phyloP scores from a whole-genome alignment of 2,113 vertebrate genomes.

The Gracilinanus agilis region DNA sequence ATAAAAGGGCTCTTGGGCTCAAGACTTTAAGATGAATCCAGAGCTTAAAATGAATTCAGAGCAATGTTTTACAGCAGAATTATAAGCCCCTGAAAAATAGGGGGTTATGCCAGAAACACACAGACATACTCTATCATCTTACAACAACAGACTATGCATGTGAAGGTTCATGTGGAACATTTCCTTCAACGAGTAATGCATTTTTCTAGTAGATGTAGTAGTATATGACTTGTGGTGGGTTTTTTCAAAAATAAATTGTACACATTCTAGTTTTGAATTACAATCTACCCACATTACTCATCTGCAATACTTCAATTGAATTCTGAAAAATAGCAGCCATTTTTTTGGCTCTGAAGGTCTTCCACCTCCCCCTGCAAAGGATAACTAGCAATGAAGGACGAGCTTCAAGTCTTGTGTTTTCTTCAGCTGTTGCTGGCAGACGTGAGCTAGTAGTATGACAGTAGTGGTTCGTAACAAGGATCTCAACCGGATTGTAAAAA shows the following conservation, averaged over 20 bases:
- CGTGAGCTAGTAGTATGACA: constrained; percentile 65
- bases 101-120: constrained; percentile 78
- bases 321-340: constrained; percentile 44
- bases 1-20: constrained; percentile 79
- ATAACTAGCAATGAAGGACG: constrained; percentile 67
- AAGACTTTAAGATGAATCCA: constrained; percentile 64
- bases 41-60: constrained; percentile 69
- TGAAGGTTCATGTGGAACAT: constrained; percentile 67
- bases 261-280: constrained; percentile 73
- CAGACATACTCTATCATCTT: constrained; percentile 76
- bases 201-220: constrained; percentile 65
- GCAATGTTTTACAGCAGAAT: constrained; percentile 79
- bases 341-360: constrained; percentile 63
- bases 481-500: constrained; percentile 59
- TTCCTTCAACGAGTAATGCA: constrained; percentile 67
- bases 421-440: constrained; percentile 80
- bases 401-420: constrained; percentile 78
- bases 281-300: constrained; percentile 74
- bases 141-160: constrained; percentile 76
- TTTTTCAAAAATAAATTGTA: constrained; percentile 69
- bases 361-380: constrained; percentile 52
- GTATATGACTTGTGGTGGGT: constrained; percentile 58
- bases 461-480: constrained; percentile 82
- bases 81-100: constrained; percentile 81
- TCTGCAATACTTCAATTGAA: constrained; percentile 70